Percentiles rank a stretch among this genome's conserved stretches.
These are phyloP conservation scores for Agrochola lychnidis DNA, from an alignment of 2,888 invertebrate species.

Conservation along the genomic window DNA sequence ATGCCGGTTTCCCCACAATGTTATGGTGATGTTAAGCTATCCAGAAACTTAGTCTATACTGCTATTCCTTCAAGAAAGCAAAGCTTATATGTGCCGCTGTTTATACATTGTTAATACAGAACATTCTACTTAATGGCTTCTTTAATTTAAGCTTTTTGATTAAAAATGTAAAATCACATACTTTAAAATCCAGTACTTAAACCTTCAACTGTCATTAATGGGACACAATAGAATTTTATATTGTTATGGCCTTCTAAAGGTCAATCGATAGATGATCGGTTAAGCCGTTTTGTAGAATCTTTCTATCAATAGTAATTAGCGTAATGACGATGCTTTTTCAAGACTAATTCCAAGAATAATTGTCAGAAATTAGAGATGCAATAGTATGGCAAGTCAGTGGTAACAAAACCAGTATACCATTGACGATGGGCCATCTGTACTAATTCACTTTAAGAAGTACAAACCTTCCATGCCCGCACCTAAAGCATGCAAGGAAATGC, in stretches of 20 bases:
- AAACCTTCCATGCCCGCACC: neutral
- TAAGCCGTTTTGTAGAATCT: slow-evolving; percentile 14
- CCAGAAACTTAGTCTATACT: slow-evolving; percentile 20
- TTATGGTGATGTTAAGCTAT: slow-evolving; percentile 14
- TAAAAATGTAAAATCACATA: neutral
- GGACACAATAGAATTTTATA: no score
- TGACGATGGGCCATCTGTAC: neutral
- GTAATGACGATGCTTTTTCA: slow-evolving; percentile 2
- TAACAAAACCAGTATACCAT: no score
- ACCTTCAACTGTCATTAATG: no score
- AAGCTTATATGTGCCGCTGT: slow-evolving; percentile 19
- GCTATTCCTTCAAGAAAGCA: neutral
- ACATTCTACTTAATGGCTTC: slow-evolving; percentile 24
- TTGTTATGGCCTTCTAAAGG: no score
- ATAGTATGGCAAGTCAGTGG: neutral
- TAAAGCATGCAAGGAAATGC: neutral
- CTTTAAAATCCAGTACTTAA: neutral
- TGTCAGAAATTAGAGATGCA: slow-evolving; percentile 12
- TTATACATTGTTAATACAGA: slow-evolving; percentile 4
- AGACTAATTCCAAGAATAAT: neutral
- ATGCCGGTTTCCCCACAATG: neutral
- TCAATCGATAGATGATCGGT: no score
- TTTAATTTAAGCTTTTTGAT: neutral
- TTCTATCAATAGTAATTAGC: neutral
- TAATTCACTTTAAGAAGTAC: neutral